A percentile compares a stretch with the other conserved stretches of the same genome.
Evolutionary conservation across 2,113 vertebrate genomes (phyloP).

Genomic region (Crotalus helleri): DNA sequence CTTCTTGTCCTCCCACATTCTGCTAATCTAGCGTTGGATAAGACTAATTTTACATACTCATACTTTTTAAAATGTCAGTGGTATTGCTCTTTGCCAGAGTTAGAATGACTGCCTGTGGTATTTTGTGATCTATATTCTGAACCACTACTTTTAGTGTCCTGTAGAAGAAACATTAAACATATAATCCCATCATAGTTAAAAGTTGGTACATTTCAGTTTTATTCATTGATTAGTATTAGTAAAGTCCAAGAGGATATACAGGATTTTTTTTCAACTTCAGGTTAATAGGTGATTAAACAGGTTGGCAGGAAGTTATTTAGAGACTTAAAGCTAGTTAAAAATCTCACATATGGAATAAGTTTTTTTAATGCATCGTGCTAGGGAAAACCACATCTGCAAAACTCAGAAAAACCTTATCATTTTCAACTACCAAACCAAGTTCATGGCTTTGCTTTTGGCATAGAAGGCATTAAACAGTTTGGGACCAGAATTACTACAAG

Average conservation of each 20-base stretch:
- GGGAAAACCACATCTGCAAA: background rate
- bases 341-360: background rate
- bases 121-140: background rate
- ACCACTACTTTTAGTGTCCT: background rate
- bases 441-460: background rate
- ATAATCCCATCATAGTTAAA: background rate
- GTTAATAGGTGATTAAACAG: background rate
- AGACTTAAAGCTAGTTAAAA: background rate
- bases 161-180: conserved; percentile 16
- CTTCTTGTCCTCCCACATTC: background rate
- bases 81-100: background rate
- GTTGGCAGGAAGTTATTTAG: background rate
- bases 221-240: background rate
- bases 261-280: background rate
- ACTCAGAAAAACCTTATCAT: background rate
- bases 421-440: background rate
- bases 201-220: background rate
- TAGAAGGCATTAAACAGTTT: background rate
- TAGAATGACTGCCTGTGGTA: background rate
- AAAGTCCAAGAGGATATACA: background rate
- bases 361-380: background rate
- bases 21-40: background rate
- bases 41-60: background rate
- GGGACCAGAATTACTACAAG: background rate
- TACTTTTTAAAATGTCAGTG: background rate